Evolutionary conservation across 2,113 vertebrate genomes (phyloP), one percentile per base, ranked within the genome.

Genomic region (Lepus europaeus): DNA sequence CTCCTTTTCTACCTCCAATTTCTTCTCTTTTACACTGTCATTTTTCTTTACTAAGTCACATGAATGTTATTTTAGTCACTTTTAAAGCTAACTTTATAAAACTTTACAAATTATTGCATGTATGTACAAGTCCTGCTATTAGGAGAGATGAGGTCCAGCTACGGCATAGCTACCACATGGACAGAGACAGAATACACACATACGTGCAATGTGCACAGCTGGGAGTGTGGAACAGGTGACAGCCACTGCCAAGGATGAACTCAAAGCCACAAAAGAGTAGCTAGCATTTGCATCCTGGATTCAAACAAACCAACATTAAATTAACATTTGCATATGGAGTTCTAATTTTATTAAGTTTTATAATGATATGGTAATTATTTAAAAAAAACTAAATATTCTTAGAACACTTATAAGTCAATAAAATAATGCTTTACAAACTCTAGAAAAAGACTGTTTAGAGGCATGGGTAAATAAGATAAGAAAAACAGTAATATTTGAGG

Each of bases 51-150:
- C 51, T 98, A 98, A 98, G 97, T 98, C 98, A 98, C 98, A 98
- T 88, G 97, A 98, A 97, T 98, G 98, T 98, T 98, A 98, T 98
- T 98, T 77, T 98, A 98, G 98, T 97, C 97, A 98, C 96, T 98
- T 98, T 98, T 97, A 98, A 98, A 98, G 97, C 97, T 98, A 98
- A 98, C 98, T 98, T 98, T 97, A 98, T 97, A 98, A 98, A 98
- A 98, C 98, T 98, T 98, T 98, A 98, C 98, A 98, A 96, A 98
- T 97, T 98, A 98, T 98, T 98, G 97, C 98, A 97, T 98, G 98
- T 98, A 98, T 98, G 97, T 98, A 98, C 97, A 97, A 96, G 95
- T 97, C 95, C 97, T 39, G 97, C 97, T 98, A 98, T 95, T 97
- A 98, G 97, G 98, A 98, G 98, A 97, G 98, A 97, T 95, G 97